These are phyloP conservation scores for Hemiscyllium ocellatum DNA, from an alignment of 2,113 vertebrate species.

Conservation along the genomic window DNA sequence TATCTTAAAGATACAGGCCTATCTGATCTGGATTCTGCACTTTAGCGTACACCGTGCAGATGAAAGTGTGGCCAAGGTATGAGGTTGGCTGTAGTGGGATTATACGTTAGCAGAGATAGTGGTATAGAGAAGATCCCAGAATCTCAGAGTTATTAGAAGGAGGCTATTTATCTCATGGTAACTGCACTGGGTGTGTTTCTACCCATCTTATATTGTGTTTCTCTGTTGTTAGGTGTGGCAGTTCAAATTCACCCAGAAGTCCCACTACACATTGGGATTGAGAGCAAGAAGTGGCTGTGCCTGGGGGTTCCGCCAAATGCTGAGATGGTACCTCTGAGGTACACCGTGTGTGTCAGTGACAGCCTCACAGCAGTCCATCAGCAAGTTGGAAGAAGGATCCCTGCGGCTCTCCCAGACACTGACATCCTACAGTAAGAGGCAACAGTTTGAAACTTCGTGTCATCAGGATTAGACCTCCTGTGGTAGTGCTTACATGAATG, in stretches of 20 bases:
- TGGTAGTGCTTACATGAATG: neutral
- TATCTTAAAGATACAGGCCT: too few relatives aligned
- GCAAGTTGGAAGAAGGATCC: conserved; percentile 45
- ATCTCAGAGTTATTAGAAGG: neutral
- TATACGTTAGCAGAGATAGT: neutral
- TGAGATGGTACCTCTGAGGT: conserved; percentile 58
- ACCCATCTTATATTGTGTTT: neutral
- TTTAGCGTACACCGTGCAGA: too few relatives aligned
- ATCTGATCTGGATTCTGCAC: too few relatives aligned
- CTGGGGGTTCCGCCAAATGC: conserved; percentile 59
- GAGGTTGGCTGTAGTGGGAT: neutral
- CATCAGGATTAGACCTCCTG: neutral
- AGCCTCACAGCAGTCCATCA: conserved; percentile 59
- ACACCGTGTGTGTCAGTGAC: conserved; percentile 67
- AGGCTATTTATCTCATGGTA: too few relatives aligned
- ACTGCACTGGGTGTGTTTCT: neutral
- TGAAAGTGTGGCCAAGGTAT: neutral
- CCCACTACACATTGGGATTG: conserved; percentile 64
- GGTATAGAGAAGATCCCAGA: neutral
- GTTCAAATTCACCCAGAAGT: conserved; percentile 61
- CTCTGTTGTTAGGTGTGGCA: conserved; percentile 60
- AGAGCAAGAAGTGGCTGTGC: conserved; percentile 68
- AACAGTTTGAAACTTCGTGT: neutral
- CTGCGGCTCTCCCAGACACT: neutral
- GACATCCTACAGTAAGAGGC: neutral